Evolutionary conservation across 2,797 vertebrate genomes (phyloP).

Genomic region (Neoniphon sammara): DNA sequence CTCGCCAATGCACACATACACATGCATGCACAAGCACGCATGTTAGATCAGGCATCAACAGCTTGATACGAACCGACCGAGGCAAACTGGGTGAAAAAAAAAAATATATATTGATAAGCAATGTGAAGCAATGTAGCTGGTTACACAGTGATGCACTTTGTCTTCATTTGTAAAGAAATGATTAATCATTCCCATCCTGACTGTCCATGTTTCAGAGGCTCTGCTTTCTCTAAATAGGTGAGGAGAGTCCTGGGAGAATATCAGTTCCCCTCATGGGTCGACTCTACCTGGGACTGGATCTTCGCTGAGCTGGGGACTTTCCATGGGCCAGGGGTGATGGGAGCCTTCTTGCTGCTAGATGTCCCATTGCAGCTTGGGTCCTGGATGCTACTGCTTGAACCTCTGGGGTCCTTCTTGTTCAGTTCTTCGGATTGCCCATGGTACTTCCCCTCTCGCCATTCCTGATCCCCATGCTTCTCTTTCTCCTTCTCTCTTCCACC

Average conservation of each 20-base stretch:
- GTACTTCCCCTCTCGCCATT: conserved; percentile 66
- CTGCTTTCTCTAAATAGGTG: conserved; percentile 35
- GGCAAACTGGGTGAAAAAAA: conserved; percentile 70
- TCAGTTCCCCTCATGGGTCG: conserved; percentile 65
- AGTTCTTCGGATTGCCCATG: conserved; percentile 59
- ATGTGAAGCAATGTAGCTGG: conserved; percentile 69
- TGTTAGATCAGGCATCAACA: conserved; percentile 53
- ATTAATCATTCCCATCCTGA: conserved; percentile 39
- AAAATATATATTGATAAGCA: conserved; percentile 30
- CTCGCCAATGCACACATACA: conserved; percentile 36
- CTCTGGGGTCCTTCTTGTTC: conserved; percentile 70
- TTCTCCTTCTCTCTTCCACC: conserved; percentile 50
- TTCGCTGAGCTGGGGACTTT: conserved; percentile 89
- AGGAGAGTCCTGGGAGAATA: background rate
- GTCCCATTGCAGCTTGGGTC: conserved; percentile 79
- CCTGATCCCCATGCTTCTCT: conserved; percentile 60
- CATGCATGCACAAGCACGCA: conserved; percentile 29
- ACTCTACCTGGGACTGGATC: conserved; percentile 81
- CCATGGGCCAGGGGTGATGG: conserved; percentile 95
- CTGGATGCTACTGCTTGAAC: conserved; percentile 78
- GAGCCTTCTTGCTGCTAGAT: conserved; percentile 78
- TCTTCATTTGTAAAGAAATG: conserved; percentile 34
- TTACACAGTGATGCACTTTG: conserved; percentile 79
- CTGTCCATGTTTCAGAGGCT: conserved; percentile 46
- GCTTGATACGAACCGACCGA: conserved; percentile 58